Evolutionary conservation across 2,888 invertebrate genomes (phyloP).

Genomic region (Antheraea yamamai): DNA sequence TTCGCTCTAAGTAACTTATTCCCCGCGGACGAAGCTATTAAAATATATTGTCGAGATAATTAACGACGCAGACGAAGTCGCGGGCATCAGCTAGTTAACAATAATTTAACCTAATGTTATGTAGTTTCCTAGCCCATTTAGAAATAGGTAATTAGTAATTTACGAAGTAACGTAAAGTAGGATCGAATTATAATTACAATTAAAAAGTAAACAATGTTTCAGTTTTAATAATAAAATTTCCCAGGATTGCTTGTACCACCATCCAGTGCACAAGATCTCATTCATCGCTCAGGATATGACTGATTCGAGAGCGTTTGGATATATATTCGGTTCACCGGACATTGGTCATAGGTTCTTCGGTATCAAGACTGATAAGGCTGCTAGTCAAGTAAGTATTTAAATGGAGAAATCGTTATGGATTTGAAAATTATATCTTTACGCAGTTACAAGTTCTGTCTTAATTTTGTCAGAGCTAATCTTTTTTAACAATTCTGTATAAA

Average conservation of each 20-base stretch:
- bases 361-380: conserved; percentile 99
- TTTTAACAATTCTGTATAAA: not conserved
- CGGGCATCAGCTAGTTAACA: too few species aligned
- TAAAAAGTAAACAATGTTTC: not conserved
- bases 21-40: too few species aligned
- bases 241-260: conserved; percentile 96
- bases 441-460: not conserved
- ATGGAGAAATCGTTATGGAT: not conserved
- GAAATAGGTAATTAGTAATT: not conserved
- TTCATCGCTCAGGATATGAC: conserved; percentile 99
- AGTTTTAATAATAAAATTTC: not conserved
- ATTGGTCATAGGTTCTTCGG: conserved; percentile 99
- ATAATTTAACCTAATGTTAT: too few species aligned
- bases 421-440: not conserved
- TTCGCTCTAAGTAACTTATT: too few species aligned
- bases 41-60: too few species aligned
- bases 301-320: conserved; percentile 98
- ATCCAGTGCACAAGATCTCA: conserved; percentile 99
- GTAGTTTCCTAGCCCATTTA: too few species aligned
- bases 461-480: not conserved
- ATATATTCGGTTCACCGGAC: conserved; percentile 97
- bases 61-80: too few species aligned
- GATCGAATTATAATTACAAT: not conserved
- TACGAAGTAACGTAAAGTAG: not conserved
- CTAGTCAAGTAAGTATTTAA: conserved; percentile 88